Evolutionary conservation across 2,113 vertebrate species (phyloP), one percentile per base, ranked within the genome.

Genomic region (Columba livia): DNA sequence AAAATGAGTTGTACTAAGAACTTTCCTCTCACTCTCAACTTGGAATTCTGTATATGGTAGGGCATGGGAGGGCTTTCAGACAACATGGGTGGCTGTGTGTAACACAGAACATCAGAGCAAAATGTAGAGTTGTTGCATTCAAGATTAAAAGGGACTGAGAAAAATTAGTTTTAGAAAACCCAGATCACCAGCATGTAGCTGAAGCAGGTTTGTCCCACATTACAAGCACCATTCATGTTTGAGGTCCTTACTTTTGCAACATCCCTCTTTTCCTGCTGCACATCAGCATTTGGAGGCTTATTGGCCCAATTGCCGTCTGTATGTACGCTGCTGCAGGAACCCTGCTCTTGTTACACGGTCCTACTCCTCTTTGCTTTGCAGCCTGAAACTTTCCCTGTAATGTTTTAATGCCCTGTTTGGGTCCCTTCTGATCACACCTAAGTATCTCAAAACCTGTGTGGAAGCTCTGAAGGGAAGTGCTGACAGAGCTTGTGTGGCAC

Each of bases 131-230:
- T 66, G 18, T 34, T 82, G 9, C n/a, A 38, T 25, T 70, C 12
- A 23, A 28, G 40, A 28, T 62, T 10, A 70, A 90, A 65, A 42
- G 50, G 4, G 29, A 42, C 20, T 29, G 10, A 28, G 44, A 53
- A 53, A 40, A 92, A 54, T 0, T 3, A 50, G 6, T 16, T 73
- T 36, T 48, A n/a, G 32, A 53, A 88, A 69, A 11, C 26, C 3
- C 0, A 0, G n/a, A 1, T 61, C 10, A 6, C 15, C 53, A 58
- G 18, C 38, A 1, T 6, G 54, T 42, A 57, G 29, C 44, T 85
- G 47, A 29, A 79, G 67, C 32, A 28, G 17, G 29, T 53, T 75
- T 75, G 17, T 72, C 54, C 29, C 6, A 2, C 19, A 0, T 34
- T 34, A 29, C 5, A 40, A 79, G 70, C 25, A 67, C 23, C 3